Evolutionary conservation across 2,797 vertebrate genomes (phyloP), one percentile per base, ranked within the genome.

Genomic region (Pagetopsis macropterus): DNA sequence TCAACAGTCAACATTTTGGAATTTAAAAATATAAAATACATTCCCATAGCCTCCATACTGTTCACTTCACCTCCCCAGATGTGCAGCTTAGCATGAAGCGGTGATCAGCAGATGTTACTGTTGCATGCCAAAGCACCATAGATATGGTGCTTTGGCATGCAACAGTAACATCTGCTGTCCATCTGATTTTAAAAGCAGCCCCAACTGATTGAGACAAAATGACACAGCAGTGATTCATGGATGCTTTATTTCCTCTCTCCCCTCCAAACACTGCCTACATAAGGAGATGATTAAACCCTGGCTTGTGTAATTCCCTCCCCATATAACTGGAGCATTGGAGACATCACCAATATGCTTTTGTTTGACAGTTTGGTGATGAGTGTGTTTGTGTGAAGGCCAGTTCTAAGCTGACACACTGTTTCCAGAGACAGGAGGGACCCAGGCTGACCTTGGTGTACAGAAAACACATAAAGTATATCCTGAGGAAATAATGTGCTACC

Each of bases 201-300:
- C 50, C 27, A 8, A 21, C 46, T 16, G 40, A 65, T 44, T 8
- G 27, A 54, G 27, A 21, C 27, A 48, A n/a, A 55, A 75, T 41
- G 57, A 62, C 17, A 62, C 49, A 21, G 43, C 49, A 50, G 44
- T 68, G 71, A 78, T 69, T 81, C 70, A 75, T 43, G 52, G 76
- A 75, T 45, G 71, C 68, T 72, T 52, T 50, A 81, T 69, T 75
- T 73, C 65, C 67, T 72, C 58, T 33, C 50, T 16, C 44, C 44
- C 44, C 15, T 45, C 71, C 66, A 66, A 67, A 57, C 75, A 31
- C 13, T 65, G 74, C 58, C 78, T 75, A 65, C 64, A 78, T 59
- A 77, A 70, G 62, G 72, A 73, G 58, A 61, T 60, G 54, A 75
- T 54, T 62, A 49, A 49, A 62, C 49, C 9, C n/a, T 19, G 16